These are phyloP conservation scores for Danio aesculapii DNA, from an alignment of 2,797 vertebrate genomes.

Conservation along the genomic window DNA sequence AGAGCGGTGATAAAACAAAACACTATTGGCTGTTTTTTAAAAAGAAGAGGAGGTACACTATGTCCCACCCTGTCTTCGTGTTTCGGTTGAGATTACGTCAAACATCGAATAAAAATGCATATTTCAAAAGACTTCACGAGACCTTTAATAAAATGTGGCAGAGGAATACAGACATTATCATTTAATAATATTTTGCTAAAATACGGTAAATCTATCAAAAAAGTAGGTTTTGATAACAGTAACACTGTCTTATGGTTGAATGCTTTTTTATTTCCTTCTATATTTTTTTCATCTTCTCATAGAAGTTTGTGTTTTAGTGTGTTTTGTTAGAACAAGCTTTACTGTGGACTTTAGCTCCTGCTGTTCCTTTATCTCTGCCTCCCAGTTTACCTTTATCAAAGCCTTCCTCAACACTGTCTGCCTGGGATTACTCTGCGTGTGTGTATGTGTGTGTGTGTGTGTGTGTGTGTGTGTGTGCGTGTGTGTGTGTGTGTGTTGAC, in stretches of 20 bases:
- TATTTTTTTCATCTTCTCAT: background rate
- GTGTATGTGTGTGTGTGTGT: constrained; percentile 6
- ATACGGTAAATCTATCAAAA: background rate
- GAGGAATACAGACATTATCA: background rate
- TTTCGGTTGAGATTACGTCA: no score
- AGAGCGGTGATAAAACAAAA: no score
- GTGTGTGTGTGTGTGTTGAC: constrained; percentile 16
- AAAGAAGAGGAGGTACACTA: no score
- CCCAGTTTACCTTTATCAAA: constrained; percentile 46
- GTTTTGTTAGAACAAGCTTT: constrained; percentile 33
- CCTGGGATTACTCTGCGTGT: constrained; percentile 51
- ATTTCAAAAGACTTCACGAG: no score
- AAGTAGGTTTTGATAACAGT: background rate
- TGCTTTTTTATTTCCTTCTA: background rate
- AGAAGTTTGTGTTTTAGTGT: background rate
- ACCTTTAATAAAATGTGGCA: no score
- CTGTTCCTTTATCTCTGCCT: constrained; percentile 43
- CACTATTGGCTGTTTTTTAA: no score
- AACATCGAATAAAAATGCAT: no score
- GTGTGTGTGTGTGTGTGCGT: background rate
- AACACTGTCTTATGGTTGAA: background rate
- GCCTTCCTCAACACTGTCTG: constrained; percentile 50
- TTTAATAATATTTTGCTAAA: background rate
- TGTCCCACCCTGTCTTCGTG: no score
- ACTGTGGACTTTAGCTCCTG: constrained; percentile 34